These are phyloP conservation scores for Syngnathus typhle DNA, from an alignment of 2,113 vertebrate species.

Conservation along the genomic window DNA sequence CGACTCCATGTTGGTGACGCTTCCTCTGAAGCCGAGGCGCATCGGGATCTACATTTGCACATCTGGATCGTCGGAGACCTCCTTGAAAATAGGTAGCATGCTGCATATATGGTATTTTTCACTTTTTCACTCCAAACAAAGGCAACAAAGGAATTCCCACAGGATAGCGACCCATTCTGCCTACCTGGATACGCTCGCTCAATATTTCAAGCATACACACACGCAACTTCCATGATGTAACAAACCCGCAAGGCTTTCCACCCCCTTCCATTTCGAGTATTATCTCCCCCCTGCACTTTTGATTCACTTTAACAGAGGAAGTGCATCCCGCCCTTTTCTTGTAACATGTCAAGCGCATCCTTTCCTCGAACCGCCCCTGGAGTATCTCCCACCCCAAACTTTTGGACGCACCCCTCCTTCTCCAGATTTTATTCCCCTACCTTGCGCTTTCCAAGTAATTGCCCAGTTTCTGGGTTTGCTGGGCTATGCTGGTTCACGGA, in stretches of 20 bases:
- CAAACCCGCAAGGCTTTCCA: constrained; percentile 50
- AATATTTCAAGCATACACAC: constrained; percentile 1
- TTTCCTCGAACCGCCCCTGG: neutral
- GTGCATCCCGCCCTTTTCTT: constrained; percentile 16
- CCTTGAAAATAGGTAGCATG: constrained; percentile 14
- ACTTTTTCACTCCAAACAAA: constrained; percentile 41
- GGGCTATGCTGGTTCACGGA: constrained; percentile 36
- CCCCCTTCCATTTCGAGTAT: constrained; percentile 11
- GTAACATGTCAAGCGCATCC: constrained; percentile 6
- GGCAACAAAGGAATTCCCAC: constrained; percentile 60
- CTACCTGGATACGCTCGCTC: constrained; percentile 18
- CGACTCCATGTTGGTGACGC: constrained; percentile 31
- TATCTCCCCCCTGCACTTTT: constrained; percentile 26
- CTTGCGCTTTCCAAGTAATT: constrained; percentile 57
- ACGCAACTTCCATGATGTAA: constrained; percentile 53
- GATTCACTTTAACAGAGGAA: constrained; percentile 37
- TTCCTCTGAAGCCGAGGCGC: constrained; percentile 28
- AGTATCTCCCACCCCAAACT: constrained; percentile 20
- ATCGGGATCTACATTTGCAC: constrained; percentile 19
- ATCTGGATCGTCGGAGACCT: constrained; percentile 23
- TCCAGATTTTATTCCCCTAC: constrained; percentile 47
- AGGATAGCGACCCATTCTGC: constrained; percentile 47
- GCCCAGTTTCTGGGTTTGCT: constrained; percentile 56
- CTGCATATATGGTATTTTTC: constrained; percentile 11
- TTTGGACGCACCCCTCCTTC: constrained; percentile 47